Evolutionary conservation across 2,888 invertebrate genomes (phyloP), one percentile per base, ranked within the genome.

Genomic region (Protula sp.): DNA sequence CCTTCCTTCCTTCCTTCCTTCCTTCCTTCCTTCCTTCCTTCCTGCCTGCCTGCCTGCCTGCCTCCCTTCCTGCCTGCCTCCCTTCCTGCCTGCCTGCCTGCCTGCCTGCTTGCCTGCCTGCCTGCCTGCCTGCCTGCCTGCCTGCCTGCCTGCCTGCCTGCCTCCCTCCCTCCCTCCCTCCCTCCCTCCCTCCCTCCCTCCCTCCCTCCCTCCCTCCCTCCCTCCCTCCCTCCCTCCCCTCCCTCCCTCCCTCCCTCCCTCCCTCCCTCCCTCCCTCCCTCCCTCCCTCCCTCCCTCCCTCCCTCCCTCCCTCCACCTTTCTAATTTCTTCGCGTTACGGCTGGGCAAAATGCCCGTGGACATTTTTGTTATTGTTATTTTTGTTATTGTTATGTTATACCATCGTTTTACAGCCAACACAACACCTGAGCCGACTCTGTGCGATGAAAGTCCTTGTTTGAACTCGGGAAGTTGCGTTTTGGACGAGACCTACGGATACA

Each of bases 91-190:
- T 53, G 24, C 54, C 2, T 56, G 14, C 56, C 2, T 56, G 14
- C 56, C n/a, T n/a, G n/a, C n/a, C n/a, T n/a, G n/a, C n/a, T n/a
- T n/a, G n/a, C n/a, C n/a, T n/a, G n/a, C n/a, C 30, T 53, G 24
- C 56, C 56, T 56, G 47, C 56, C 56, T 56, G 24, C 56, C 56
- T 56, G 47, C 56, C 56, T 53, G 56, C 64, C 48, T 2, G 14
- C 56, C 48, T 56, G 24, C 56, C 56, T 56, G 1, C 56, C 30
- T 53, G 14, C 48, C 30, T 53, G 24, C 56, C 30, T 56, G 24
- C 48, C 48, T 53, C 27, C 48, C 30, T 56, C 2, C 56, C 48
- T 56, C 26, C 56, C 50, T 56, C 26, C 56, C 27, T 56, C 26
- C 56, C 55, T 50, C 47, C 47, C 55, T 52, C 47, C 47, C 47